Evolutionary conservation across 2,113 vertebrate genomes (phyloP), one percentile per base, ranked within the genome.

Genomic region (Cairina moschata): DNA sequence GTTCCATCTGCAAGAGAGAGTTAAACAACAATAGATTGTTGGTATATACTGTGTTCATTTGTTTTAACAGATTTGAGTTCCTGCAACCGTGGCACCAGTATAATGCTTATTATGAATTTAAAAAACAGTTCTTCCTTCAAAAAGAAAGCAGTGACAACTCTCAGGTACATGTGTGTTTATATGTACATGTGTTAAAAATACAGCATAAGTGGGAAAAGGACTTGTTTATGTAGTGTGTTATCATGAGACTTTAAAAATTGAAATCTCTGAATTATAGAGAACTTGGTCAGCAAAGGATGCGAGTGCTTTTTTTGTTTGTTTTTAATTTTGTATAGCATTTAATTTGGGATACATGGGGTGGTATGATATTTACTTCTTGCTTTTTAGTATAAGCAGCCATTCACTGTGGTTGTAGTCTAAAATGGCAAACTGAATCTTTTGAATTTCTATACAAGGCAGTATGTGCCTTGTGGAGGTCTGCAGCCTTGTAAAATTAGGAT

Each of bases 81-180:
- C 98, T 99, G 60, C 99, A 99, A 95, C 98, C 99, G 0, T 99
- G 99, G 99, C 97, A 99, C 96, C 99, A 99, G 94, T 99, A 98
- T 97, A 99, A 99, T 91, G 97, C 98, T 56, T 99, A 99, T 95
- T 99, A 99, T 8, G 99, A 99, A 97, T 99, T 99, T 96, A 99
- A 99, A 98, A 99, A 99, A 97, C 99, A 99, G 90, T 99, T 99
- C 98, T 99, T 99, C 97, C 98, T 99, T 97, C 99, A 99, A 95
- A 99, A 99, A 95, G 99, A 99, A 97, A 99, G 98, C 8, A n/a
- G 89, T 10, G 93, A 96, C 34, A 86, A 86, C 31, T 29, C 94
- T 38, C 98, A 98, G 98, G 98, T 98, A 96, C 2, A 2, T 55
- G 4, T 36, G 13, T 58, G 11, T 71, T 77, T 66, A 6, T 76